Conservation (phyloP, 2,797 vertebrate genomes). For the Streptopelia turtur region DNA sequence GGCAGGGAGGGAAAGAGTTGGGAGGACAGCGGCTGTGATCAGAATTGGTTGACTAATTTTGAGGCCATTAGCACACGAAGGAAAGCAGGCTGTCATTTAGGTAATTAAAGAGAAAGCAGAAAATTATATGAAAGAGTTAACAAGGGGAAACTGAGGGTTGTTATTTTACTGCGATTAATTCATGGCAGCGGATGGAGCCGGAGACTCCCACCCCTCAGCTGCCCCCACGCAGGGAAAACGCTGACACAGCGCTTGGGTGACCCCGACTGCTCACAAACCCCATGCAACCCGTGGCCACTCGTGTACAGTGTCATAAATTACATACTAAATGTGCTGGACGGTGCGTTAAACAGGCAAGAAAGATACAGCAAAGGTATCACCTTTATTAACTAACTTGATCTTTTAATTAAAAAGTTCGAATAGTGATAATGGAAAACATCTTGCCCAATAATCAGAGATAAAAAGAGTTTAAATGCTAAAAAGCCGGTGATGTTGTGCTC, state of each 20-base stretch:
- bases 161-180: not conserved
- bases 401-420: slow-evolving; percentile 54
- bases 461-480: slow-evolving; percentile 25
- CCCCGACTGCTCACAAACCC: not conserved
- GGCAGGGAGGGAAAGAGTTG: not conserved
- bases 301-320: fast-evolving
- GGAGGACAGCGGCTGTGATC: not conserved
- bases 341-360: not conserved
- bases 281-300: fast-evolving
- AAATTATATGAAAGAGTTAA: not conserved
- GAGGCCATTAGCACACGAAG: not conserved
- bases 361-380: not conserved
- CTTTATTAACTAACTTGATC: not conserved
- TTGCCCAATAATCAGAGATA: not conserved
- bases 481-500: not conserved
- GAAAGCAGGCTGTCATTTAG: not conserved
- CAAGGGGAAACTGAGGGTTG: fast-evolving
- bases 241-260: not conserved
- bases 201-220: not conserved
- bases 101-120: not conserved
- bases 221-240: not conserved
- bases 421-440: not conserved
- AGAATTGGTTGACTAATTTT: not conserved
- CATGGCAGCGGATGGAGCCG: not conserved
- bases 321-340: not conserved